Evolutionary conservation across 2,113 vertebrate genomes (phyloP).

Genomic region (Varanus salvator): DNA sequence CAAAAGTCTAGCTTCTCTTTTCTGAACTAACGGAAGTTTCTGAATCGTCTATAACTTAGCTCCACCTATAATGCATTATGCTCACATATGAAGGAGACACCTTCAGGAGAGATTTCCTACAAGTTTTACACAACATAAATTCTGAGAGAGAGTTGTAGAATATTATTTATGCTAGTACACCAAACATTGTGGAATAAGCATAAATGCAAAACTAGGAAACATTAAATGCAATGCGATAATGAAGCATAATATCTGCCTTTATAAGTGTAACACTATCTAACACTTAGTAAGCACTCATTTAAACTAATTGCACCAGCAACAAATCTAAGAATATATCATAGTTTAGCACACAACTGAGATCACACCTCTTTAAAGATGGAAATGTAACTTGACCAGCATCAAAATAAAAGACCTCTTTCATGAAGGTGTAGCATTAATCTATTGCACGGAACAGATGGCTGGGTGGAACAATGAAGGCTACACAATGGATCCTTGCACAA

Average conservation of each 20-base stretch:
- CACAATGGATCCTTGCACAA: slow-evolving; percentile 9
- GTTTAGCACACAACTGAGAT: slow-evolving; percentile 1
- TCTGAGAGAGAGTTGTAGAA: not conserved
- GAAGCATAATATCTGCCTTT: slow-evolving; percentile 10
- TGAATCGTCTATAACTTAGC: not conserved
- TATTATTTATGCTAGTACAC: slow-evolving; percentile 3
- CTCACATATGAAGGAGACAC: not conserved
- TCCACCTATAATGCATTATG: not conserved
- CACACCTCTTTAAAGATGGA: not conserved
- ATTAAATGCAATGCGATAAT: slow-evolving; percentile 22
- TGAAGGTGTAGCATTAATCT: not conserved
- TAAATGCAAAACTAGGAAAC: slow-evolving; percentile 20
- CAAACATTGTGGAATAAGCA: not conserved
- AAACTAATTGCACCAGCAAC: slow-evolving; percentile 29
- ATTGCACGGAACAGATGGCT: slow-evolving; percentile 17
- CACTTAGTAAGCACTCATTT: slow-evolving; percentile 11
- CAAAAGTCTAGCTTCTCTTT: not conserved
- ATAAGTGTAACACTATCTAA: not conserved
- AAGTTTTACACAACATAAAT: not conserved
- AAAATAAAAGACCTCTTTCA: slow-evolving; percentile 34
- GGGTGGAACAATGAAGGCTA: slow-evolving; percentile 32
- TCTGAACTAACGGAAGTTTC: not conserved
- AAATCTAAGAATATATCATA: not conserved
- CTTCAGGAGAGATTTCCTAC: not conserved
- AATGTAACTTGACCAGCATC: slow-evolving; percentile 35